A percentile compares a stretch with the other conserved stretches of the same genome.
phyloP scores from a whole-genome alignment of 2,797 vertebrate species.

The Lemur catta region DNA sequence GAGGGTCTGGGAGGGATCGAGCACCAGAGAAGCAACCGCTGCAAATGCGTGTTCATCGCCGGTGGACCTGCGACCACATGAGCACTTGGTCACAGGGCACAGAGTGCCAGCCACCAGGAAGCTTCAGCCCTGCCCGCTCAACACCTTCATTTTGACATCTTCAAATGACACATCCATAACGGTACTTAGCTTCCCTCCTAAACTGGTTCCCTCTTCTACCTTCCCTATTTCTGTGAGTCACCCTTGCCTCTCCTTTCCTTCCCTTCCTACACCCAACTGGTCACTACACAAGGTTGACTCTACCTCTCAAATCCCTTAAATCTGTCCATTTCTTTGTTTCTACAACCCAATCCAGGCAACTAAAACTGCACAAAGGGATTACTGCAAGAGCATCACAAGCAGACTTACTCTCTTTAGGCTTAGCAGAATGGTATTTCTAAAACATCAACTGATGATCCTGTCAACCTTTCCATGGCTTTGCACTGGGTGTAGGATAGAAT shows the following conservation, averaged over 20 bases:
- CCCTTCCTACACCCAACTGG: not conserved
- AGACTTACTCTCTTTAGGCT: not conserved
- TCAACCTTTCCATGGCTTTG: not conserved
- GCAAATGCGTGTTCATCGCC: not conserved
- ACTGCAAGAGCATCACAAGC: not conserved
- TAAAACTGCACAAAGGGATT: not conserved
- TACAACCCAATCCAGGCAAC: not conserved
- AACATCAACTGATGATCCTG: not conserved
- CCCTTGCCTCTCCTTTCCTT: not conserved
- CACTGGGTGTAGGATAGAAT: not conserved
- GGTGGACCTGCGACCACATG: accelerated
- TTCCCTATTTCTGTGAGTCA: not conserved
- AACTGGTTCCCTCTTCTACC: not conserved
- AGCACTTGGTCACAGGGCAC: not conserved
- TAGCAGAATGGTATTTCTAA: not conserved
- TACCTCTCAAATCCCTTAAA: not conserved
- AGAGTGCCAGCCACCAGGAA: not conserved
- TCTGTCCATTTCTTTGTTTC: not conserved
- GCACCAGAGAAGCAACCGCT: not conserved
- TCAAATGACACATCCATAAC: not conserved
- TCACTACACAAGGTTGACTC: not conserved
- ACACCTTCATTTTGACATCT: not conserved
- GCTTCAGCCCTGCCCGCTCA: not conserved
- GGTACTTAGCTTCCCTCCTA: not conserved
- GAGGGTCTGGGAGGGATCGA: not conserved